Conservation (phyloP, 1,140 invertebrate genomes). For the Euglossa dilemma region DNA sequence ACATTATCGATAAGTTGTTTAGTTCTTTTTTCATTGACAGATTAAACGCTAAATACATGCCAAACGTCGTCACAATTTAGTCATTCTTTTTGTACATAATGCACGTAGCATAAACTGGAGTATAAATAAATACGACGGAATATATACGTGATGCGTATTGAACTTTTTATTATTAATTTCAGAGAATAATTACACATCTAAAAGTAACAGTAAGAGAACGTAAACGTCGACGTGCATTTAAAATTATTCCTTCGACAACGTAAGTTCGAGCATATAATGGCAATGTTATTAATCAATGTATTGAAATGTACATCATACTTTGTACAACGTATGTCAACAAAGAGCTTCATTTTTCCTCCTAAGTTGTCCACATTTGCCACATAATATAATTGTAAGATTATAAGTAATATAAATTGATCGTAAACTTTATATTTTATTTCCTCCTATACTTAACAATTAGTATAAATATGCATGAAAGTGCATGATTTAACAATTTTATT, state of each 20-base stretch:
- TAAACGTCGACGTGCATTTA: conserved; percentile 36
- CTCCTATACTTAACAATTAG: not conserved
- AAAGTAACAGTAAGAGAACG: conserved; percentile 23
- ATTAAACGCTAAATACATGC: conserved; percentile 20
- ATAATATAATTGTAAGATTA: conserved; percentile 36
- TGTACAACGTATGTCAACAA: conserved; percentile 27
- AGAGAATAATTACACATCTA: not conserved
- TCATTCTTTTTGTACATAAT: conserved; percentile 48
- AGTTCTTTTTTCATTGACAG: conserved; percentile 7
- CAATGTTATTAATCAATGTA: conserved; percentile 31
- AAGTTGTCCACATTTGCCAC: conserved; percentile 32
- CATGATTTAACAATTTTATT: not conserved
- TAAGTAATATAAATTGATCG: conserved; percentile 23
- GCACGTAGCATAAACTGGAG: conserved; percentile 24
- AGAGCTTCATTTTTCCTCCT: conserved; percentile 12
- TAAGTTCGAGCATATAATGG: conserved; percentile 16
- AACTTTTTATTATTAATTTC: conserved; percentile 36
- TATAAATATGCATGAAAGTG: not conserved
- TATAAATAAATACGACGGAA: conserved; percentile 39
- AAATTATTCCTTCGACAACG: conserved; percentile 12
- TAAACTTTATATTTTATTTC: conserved; percentile 23
- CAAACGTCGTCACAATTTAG: conserved; percentile 32
- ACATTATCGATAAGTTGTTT: conserved; percentile 31
- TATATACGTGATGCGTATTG: conserved; percentile 10
- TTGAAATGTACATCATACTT: conserved; percentile 34